Evolutionary conservation across 1,140 invertebrate genomes (phyloP), one percentile per base, ranked within the genome.

Genomic region (Aricia agestis): DNA sequence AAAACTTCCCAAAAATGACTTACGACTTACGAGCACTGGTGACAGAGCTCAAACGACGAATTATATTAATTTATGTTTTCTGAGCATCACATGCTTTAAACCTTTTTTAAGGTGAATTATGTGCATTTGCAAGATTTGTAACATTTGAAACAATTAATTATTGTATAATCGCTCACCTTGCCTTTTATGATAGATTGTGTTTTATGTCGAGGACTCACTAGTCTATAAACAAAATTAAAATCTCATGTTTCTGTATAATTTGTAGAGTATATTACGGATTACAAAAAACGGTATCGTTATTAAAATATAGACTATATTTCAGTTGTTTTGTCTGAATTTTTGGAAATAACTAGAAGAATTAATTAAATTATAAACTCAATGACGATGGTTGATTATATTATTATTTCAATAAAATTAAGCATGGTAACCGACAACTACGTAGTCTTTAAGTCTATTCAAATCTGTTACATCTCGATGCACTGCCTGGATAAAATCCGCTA

Each of bases 151-250:
- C 45, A 52, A 11, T 52, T 13, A 11, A 52, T 52, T 52, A 52
- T 52, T 52, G 45, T 52, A 52, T 52, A 52, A 52, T 52, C 45
- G 13, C 13, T 52, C 45, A 52, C 45, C 45, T 52, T 52, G 45
- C 45, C 45, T 52, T 52, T 52, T 52, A 52, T 52, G 45, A 52
- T 52, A 52, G 45, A 52, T 52, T 52, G 45, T 52, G 45, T 52
- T 52, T 52, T 52, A 52, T 52, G 45, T 15, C 10, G 11, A 13
- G 7, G 45, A 52, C 45, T 52, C 45, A 52, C 45, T 52, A 4
- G 3, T 36, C 36, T 36, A 36, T 5, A 36, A 36, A 36, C 36
- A 36, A 36, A 36, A 36, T 36, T 13, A 11, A 52, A 52, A 52
- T 52, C 10, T 52, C 11, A 15, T 52, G 45, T 52, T 52, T 52